Base-by-base conservation (phyloP, 2,888 invertebrate species). In the Autographa gamma region DNA sequence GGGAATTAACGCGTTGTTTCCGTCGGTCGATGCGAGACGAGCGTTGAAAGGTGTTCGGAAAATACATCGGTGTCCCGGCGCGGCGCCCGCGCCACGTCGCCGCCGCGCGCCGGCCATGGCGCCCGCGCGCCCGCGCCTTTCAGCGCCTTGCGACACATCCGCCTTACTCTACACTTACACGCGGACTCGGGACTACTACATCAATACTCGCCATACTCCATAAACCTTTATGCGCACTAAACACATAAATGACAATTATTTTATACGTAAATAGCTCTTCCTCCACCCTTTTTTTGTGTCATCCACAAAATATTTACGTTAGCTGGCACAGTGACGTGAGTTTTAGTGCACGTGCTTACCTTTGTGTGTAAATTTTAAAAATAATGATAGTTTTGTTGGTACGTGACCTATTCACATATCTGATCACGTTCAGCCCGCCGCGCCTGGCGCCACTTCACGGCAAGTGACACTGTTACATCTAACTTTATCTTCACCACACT, bases 1-100 rank as follows among this genome's bases (percentile, higher is more conserved):
- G 94, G 93, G 95, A 95, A 95, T 95, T 95, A 95, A 95, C 95
- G 95, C 92, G 95, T 95, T 94, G 95, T 95, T 95, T 95, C 95
- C 95, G 95, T 93, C 94, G 93, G 93, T 92, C 91, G 95, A 93
- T 94, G 94, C 91, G 95, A 92, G 94, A 93, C 91, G 93, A 91
- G 94, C 93, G 95, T 91, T 95, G 95, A 95, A 94, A 95, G 95
- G 93, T 93, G 95, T 90, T 93, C 92, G 93, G 92, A 93, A 93
- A 94, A 94, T 93, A 95, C 93, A 93, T 91, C 77, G 90, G 83
- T 88, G 90, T 87, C 86, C 84, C 84, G 85, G 84, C 84, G 82
- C 71, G 70, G 79, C 72, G 73, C 68, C 73, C 75, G 63, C 77
- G 64, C 31, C 14, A 5, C 32, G 32, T 16, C 32, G 80, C 72